Evolutionary conservation across 2,888 invertebrate genomes (phyloP).

Genomic region (Acleris emargana): DNA sequence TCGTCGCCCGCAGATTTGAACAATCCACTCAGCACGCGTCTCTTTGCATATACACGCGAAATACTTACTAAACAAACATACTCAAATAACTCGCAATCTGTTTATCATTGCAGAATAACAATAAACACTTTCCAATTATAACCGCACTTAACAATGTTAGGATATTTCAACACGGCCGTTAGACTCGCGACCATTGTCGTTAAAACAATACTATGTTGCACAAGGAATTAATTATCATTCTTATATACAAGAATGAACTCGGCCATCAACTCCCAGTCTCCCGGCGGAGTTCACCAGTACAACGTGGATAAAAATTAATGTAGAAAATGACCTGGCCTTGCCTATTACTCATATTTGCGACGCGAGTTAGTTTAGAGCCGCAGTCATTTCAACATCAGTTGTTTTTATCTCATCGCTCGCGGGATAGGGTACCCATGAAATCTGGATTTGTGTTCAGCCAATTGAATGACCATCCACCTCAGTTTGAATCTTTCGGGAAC

Average conservation of each 20-base stretch:
- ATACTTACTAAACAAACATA: background rate
- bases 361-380: constrained; percentile 50
- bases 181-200: constrained; percentile 57
- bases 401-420: constrained; percentile 51
- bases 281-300: constrained; percentile 44
- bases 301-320: constrained; percentile 50
- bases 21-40: background rate
- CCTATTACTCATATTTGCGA: constrained; percentile 54
- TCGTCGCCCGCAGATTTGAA: too few species aligned
- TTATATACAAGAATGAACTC: constrained; percentile 65
- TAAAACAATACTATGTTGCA: constrained; percentile 58
- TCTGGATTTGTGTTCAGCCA: constrained; percentile 54
- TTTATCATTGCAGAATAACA: constrained; percentile 23
- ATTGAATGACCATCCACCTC: constrained; percentile 47
- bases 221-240: constrained; percentile 61
- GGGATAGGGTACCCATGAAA: constrained; percentile 51
- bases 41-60: background rate
- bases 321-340: constrained; percentile 53
- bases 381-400: constrained; percentile 51
- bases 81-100: constrained; percentile 12
- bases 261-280: constrained; percentile 58
- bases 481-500: constrained; percentile 42
- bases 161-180: constrained; percentile 62
- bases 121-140: constrained; percentile 39
- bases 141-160: constrained; percentile 49